phyloP scores from a whole-genome alignment of 2,113 vertebrate genomes.

The Chloropsis cyanopogon region DNA sequence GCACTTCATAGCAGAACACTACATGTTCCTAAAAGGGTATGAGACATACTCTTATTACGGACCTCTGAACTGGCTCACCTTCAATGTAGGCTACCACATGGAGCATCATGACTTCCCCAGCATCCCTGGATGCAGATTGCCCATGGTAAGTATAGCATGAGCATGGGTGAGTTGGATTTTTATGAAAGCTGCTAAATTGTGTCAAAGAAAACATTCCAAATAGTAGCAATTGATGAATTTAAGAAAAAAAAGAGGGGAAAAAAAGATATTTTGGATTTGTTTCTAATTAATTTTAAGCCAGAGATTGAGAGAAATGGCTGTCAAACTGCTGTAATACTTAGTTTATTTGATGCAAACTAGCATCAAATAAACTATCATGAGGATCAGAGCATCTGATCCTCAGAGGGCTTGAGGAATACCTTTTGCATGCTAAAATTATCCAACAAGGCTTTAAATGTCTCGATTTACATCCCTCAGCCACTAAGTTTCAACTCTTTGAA shows the following conservation, averaged over 20 bases:
- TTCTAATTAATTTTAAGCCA: not conserved
- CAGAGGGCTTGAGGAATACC: not conserved
- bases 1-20: constrained; percentile 97
- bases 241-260: rapidly evolving
- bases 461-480: not conserved
- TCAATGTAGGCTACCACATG: constrained; percentile 97
- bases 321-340: not conserved
- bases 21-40: constrained; percentile 93
- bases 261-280: not conserved
- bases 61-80: constrained; percentile 90
- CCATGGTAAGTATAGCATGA: constrained; percentile 77
- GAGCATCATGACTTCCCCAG: constrained; percentile 98
- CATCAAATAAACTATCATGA: too few species aligned
- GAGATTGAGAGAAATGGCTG: not conserved
- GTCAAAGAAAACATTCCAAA: not conserved
- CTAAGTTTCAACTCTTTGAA: not conserved
- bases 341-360: not conserved
- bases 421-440: not conserved
- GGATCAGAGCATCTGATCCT: not conserved
- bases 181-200: not conserved
- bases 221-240: not conserved
- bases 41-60: constrained; percentile 99
- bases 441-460: not conserved
- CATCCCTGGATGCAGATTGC: constrained; percentile 90
- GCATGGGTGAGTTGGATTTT: not conserved